Percentiles rank a stretch among this genome's conserved stretches.
Evolutionary conservation across 2,888 invertebrate species (phyloP).

Genomic region (Anoplius nigerrimus): DNA sequence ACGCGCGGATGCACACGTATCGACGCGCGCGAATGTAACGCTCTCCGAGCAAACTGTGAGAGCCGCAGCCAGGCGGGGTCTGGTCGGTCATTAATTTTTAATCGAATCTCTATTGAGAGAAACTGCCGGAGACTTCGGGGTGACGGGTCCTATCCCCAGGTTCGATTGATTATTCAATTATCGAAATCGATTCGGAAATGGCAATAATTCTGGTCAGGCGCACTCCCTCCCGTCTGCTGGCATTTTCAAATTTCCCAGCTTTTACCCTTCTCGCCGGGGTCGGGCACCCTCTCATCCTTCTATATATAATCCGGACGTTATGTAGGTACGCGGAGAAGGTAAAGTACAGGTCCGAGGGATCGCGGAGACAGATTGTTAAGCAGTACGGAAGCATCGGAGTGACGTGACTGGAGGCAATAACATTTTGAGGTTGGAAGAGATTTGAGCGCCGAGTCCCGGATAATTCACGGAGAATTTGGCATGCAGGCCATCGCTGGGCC

Average conservation of each 20-base stretch:
- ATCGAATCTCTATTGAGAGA: constrained; percentile 59
- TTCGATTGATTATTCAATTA: constrained; percentile 72
- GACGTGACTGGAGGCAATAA: not conserved
- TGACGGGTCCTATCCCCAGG: constrained; percentile 24
- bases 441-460: constrained; percentile 51
- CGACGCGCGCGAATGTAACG: not conserved
- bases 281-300: not conserved
- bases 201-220: constrained; percentile 45
- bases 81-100: constrained; percentile 63
- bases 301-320: no score
- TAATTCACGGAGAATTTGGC: constrained; percentile 58
- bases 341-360: not conserved
- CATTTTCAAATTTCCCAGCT: constrained; percentile 16
- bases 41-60: not conserved
- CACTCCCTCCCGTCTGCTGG: constrained; percentile 18
- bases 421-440: not conserved
- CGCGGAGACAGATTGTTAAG: no score
- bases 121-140: constrained; percentile 33
- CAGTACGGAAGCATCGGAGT: no score
- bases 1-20: constrained; percentile 14
- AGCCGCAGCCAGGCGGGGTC: not conserved
- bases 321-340: not conserved
- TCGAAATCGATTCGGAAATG: constrained; percentile 72
- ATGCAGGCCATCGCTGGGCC: constrained; percentile 56
- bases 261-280: constrained; percentile 6